A percentile compares a stretch with the other conserved stretches of the same genome.
Evolutionary conservation across 1,140 invertebrate genomes (phyloP).

Genomic region (Chionoecetes opilio): DNA sequence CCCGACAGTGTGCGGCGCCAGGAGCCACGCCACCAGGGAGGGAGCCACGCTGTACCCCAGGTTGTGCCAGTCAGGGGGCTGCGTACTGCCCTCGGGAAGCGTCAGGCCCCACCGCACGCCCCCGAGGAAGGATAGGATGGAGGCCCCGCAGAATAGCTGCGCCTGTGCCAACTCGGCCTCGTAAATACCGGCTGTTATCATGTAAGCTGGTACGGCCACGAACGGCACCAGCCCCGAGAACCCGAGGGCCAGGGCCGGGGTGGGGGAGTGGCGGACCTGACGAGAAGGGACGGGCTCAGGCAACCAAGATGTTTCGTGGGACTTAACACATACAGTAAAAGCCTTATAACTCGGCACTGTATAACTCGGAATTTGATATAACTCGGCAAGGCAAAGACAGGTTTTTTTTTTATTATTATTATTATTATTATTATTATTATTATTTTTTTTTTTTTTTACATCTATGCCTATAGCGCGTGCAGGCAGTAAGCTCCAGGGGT

Average conservation of each 20-base stretch:
- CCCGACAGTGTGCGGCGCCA: slow-evolving; percentile 82
- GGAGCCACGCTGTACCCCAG: slow-evolving; percentile 83
- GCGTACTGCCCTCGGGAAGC: slow-evolving; percentile 79
- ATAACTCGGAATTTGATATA: no score
- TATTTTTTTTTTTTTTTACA: no score
- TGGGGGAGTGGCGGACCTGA: slow-evolving; percentile 82
- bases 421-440: no score
- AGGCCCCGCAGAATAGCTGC: slow-evolving; percentile 83
- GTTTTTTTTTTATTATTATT: no score
- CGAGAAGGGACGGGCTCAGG: background rate
- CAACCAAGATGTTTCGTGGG: background rate
- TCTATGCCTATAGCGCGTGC: no score
- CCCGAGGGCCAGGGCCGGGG: slow-evolving; percentile 83
- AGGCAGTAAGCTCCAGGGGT: no score
- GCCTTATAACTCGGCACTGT: no score
- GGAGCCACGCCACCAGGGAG: slow-evolving; percentile 83
- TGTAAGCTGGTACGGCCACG: slow-evolving; percentile 82
- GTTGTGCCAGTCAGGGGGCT: slow-evolving; percentile 83
- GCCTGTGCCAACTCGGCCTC: slow-evolving; percentile 82
- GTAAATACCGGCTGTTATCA: slow-evolving; percentile 82
- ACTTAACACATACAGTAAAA: background rate
- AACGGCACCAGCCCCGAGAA: slow-evolving; percentile 83
- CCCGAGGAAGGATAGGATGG: slow-evolving; percentile 84
- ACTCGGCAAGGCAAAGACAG: no score
- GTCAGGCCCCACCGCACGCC: slow-evolving; percentile 84